Evolutionary conservation across 2,888 invertebrate genomes (phyloP).

Genomic region (Trisateles emortualis): DNA sequence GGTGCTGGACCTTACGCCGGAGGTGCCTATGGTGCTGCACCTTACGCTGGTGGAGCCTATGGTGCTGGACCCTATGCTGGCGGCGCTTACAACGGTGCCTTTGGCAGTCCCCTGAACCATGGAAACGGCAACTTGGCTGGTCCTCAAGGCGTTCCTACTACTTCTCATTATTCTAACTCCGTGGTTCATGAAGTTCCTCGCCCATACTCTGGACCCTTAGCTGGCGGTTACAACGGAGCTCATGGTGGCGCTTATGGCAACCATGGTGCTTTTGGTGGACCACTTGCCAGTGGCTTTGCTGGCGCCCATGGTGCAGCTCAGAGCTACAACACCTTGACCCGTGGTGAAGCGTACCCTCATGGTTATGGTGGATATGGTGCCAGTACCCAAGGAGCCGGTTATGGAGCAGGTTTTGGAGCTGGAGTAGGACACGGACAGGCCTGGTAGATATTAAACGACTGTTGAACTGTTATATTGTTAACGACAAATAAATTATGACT

Average conservation of each 20-base stretch:
- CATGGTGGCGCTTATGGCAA: slow-evolving; percentile 23
- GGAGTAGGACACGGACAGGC: not conserved
- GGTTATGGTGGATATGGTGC: not conserved
- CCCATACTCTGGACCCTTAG: slow-evolving; percentile 36
- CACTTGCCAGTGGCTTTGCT: slow-evolving; percentile 18
- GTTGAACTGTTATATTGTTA: not conserved
- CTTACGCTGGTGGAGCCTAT: not conserved
- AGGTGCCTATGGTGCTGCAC: not conserved
- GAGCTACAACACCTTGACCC: slow-evolving; percentile 24
- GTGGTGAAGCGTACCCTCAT: slow-evolving; percentile 4
- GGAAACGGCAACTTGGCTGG: slow-evolving; percentile 29
- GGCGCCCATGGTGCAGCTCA: slow-evolving; percentile 21
- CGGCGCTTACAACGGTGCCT: not conserved
- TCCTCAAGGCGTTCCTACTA: slow-evolving; percentile 31
- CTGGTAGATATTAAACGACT: not conserved
- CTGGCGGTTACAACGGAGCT: slow-evolving; percentile 32
- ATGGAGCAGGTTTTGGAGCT: not conserved
- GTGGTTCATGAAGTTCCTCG: slow-evolving; percentile 39
- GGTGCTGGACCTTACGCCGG: not conserved
- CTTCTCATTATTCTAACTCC: slow-evolving; percentile 43
- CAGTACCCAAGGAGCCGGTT: not conserved
- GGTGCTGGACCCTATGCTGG: not conserved
- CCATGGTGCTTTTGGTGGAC: slow-evolving; percentile 25
- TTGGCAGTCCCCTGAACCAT: too few species aligned
- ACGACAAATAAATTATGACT: not conserved